phyloP scores from a whole-genome alignment of 2,113 vertebrate genomes.

The Chamaetylas fuelleborni region DNA sequence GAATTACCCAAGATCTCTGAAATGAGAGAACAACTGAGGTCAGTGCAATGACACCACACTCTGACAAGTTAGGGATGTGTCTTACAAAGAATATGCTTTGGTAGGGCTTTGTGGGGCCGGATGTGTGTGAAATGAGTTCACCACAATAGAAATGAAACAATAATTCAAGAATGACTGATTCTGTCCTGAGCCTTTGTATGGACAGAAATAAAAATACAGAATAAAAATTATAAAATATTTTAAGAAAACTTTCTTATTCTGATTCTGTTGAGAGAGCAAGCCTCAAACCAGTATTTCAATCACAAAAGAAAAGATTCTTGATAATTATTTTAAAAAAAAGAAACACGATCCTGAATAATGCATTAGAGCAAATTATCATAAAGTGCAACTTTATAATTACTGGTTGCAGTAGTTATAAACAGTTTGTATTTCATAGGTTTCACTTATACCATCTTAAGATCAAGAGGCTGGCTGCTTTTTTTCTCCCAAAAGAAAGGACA shows the following conservation, averaged over 20 bases:
- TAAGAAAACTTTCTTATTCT: neutral
- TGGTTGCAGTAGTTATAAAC: neutral
- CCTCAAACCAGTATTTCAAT: neutral
- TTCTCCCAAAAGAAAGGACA: neutral
- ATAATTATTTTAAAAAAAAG: neutral
- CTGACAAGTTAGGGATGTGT: too few species aligned
- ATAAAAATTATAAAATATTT: neutral
- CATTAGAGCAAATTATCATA: neutral
- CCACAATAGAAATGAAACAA: neutral
- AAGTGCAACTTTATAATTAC: neutral
- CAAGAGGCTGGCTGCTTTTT: rapidly evolving
- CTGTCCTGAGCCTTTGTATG: neutral
- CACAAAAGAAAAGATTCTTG: neutral
- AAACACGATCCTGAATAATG: neutral
- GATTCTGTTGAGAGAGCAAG: neutral
- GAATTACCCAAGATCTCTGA: neutral
- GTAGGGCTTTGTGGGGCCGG: neutral
- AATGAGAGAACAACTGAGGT: neutral
- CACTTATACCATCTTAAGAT: neutral
- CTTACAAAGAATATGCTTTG: neutral
- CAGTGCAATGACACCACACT: neutral
- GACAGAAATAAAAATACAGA: neutral
- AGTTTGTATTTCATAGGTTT: neutral
- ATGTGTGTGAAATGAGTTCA: neutral
- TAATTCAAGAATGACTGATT: neutral